Conservation (phyloP, 2,797 vertebrate genomes). For the Pseudotriccus pelzelni region DNA sequence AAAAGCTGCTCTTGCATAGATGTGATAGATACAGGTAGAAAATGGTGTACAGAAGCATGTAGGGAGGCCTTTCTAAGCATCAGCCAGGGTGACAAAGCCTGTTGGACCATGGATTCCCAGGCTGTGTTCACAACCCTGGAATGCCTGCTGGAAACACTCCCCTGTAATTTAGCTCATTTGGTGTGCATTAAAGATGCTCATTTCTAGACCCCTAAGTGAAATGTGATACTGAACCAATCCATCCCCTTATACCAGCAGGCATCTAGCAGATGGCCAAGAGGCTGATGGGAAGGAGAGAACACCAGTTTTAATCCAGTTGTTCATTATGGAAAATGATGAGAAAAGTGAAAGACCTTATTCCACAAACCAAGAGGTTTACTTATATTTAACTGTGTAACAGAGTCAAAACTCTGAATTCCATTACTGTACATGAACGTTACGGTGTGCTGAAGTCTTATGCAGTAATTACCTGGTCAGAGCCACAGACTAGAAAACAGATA, state of each 20-base stretch:
- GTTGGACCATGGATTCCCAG: neutral
- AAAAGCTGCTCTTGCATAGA: neutral
- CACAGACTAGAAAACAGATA: neutral
- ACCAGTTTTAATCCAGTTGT: neutral
- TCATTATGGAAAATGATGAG: neutral
- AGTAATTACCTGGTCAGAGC: neutral
- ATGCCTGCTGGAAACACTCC: neutral
- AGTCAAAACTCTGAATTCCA: neutral
- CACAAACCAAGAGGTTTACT: neutral
- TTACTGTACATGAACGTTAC: neutral
- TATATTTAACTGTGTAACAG: neutral
- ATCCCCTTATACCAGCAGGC: neutral
- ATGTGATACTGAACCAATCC: neutral
- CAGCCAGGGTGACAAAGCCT: constrained; percentile 4
- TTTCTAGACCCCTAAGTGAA: neutral
- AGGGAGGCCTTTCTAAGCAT: neutral
- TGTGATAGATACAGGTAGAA: neutral
- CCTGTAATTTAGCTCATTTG: constrained; percentile 24
- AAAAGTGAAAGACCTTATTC: neutral
- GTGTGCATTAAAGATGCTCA: neutral
- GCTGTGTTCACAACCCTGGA: neutral
- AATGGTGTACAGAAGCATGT: neutral
- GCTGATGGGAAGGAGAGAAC: neutral
- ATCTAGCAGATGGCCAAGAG: neutral
- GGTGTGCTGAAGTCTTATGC: neutral